Evolutionary conservation across 1,140 invertebrate genomes (phyloP).

Genomic region (Philopotamus ludificatus): DNA sequence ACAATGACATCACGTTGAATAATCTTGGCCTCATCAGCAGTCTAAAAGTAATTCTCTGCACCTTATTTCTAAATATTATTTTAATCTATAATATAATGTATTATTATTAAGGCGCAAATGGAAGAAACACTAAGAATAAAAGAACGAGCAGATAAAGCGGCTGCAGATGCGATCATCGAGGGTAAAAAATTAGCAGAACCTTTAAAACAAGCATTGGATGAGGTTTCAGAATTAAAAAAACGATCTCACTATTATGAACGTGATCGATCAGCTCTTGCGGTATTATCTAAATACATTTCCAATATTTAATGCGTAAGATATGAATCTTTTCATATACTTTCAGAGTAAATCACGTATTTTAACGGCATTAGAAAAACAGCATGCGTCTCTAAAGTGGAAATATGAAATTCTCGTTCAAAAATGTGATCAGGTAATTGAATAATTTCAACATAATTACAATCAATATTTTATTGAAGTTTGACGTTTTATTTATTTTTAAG

Average conservation of each 20-base stretch:
- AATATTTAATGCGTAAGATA: background rate
- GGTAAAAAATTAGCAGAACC: constrained; percentile 72
- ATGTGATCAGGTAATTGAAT: constrained; percentile 64
- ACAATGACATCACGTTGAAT: constrained; percentile 90
- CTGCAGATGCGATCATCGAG: constrained; percentile 61
- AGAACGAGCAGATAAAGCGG: constrained; percentile 66
- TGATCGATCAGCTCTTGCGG: constrained; percentile 61
- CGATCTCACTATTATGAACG: constrained; percentile 80
- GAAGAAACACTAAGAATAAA: constrained; percentile 78
- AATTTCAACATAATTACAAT: background rate
- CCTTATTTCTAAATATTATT: background rate
- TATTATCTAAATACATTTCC: constrained; percentile 31
- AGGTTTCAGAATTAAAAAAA: constrained; percentile 67
- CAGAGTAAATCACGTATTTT: constrained; percentile 66
- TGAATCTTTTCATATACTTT: constrained; percentile 41
- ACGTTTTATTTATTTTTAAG: constrained; percentile 46
- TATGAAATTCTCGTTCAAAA: constrained; percentile 69
- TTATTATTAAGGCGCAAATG: constrained; percentile 70
- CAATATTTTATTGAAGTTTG: constrained; percentile 2
- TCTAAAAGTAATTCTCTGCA: constrained; percentile 52
- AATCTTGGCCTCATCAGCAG: constrained; percentile 81
- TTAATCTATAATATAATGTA: background rate
- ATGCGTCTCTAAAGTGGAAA: constrained; percentile 73
- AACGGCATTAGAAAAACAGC: constrained; percentile 62
- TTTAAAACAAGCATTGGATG: constrained; percentile 66